Evolutionary conservation across 2,113 vertebrate genomes (phyloP).

Genomic region (Tretioscincus oriximinensis): DNA sequence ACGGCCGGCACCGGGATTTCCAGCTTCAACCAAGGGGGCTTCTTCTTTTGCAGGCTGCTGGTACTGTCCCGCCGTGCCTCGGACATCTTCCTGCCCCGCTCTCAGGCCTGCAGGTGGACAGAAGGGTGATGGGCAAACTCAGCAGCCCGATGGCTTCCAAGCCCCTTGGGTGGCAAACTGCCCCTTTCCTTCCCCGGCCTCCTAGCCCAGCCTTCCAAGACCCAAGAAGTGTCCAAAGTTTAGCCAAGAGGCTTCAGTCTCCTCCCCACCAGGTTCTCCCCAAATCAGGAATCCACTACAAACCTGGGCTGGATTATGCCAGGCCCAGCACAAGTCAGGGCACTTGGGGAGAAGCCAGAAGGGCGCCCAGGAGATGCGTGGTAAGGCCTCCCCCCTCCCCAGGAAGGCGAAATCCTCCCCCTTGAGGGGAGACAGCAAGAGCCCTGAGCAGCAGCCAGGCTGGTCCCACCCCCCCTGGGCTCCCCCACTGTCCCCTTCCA

Average conservation of each 20-base stretch:
- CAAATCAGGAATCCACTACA: no score
- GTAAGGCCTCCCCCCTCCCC: background rate
- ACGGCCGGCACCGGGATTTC: conserved; percentile 83
- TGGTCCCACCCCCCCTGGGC: background rate
- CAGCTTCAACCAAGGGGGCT: conserved; percentile 93
- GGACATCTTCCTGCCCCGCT: conserved; percentile 79
- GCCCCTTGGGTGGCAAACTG: background rate
- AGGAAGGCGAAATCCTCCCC: background rate
- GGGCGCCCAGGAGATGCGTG: no score
- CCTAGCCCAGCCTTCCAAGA: no score
- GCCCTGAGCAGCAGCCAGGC: background rate
- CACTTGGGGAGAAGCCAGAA: no score
- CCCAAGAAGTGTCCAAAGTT: background rate
- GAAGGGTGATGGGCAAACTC: background rate
- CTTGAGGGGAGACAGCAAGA: background rate
- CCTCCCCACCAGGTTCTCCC: no score
- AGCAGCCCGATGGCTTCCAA: background rate
- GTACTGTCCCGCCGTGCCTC: conserved; percentile 88
- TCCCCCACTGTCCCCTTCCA: background rate
- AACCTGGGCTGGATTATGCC: background rate
- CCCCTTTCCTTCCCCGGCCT: no score
- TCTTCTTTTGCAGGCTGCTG: conserved; percentile 96
- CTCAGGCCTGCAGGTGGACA: conserved; percentile 69
- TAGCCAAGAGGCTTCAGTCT: background rate
- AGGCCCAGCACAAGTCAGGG: no score